Evolutionary conservation across 1,140 invertebrate genomes (phyloP).

Genomic region (Drosophila pseudoananassae): DNA sequence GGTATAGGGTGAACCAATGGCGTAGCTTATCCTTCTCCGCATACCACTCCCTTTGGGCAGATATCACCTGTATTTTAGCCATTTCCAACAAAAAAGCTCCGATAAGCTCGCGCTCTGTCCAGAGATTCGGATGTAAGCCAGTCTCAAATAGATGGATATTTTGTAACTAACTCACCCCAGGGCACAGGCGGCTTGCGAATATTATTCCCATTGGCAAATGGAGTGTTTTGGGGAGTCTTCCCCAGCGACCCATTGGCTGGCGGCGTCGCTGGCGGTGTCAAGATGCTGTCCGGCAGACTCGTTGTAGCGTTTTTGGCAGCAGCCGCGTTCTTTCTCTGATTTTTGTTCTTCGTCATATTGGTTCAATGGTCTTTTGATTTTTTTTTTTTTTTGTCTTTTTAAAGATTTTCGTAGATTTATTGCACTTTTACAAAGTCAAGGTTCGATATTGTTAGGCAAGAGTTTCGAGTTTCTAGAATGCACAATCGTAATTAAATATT

Average conservation of each 20-base stretch:
- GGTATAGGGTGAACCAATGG: constrained; percentile 30
- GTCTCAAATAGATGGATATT: background rate
- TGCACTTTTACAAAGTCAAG: background rate
- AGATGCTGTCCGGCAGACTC: constrained; percentile 10
- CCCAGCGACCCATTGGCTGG: constrained; percentile 17
- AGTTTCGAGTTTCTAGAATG: constrained; percentile 24
- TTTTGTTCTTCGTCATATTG: constrained; percentile 68
- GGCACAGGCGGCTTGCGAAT: constrained; percentile 27
- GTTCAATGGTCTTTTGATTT: constrained; percentile 1
- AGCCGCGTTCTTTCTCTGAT: constrained; percentile 47
- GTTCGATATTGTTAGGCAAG: background rate
- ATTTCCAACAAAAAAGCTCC: constrained; percentile 67
- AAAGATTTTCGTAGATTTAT: background rate
- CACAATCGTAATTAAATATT: constrained; percentile 38
- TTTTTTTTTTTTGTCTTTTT: constrained; percentile 9
- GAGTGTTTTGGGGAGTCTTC: constrained; percentile 1
- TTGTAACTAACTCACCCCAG: constrained; percentile 51
- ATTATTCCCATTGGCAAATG: constrained; percentile 24
- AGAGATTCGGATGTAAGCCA: background rate
- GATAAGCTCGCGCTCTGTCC: constrained; percentile 65
- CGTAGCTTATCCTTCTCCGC: constrained; percentile 55
- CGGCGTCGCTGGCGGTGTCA: constrained; percentile 51
- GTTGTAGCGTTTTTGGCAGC: constrained; percentile 21
- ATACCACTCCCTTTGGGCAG: constrained; percentile 52
- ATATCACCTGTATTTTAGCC: constrained; percentile 49